Conservation (phyloP, 2,113 vertebrate species). For the Oostethus manadensis region DNA sequence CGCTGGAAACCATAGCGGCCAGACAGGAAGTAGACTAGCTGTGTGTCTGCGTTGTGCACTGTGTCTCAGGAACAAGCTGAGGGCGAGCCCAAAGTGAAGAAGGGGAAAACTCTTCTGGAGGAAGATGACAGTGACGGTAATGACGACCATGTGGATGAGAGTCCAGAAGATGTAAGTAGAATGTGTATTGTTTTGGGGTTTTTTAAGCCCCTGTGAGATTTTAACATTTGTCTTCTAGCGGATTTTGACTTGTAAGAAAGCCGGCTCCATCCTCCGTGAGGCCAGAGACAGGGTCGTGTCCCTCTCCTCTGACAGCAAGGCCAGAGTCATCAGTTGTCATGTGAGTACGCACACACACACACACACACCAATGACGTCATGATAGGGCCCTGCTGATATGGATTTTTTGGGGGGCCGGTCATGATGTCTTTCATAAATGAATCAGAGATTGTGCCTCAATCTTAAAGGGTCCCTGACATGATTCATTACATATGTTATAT, state of each 20-base stretch:
- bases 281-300: constrained; percentile 85
- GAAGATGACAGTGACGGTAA: constrained; percentile 45
- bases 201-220: background rate
- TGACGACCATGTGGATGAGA: constrained; percentile 67
- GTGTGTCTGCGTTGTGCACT: background rate
- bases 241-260: constrained; percentile 81
- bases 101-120: constrained; percentile 71
- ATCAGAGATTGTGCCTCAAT: background rate
- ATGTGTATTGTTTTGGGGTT: background rate
- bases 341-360: constrained; percentile 70
- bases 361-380: too few species aligned
- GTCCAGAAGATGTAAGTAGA: constrained; percentile 75
- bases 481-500: too few species aligned
- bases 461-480: too few species aligned
- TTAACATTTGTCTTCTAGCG: constrained; percentile 65
- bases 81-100: constrained; percentile 83
- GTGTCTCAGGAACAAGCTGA: constrained; percentile 73
- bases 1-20: background rate
- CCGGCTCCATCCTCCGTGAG: constrained; percentile 86
- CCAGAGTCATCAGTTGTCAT: constrained; percentile 84
- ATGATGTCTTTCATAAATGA: too few species aligned
- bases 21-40: background rate
- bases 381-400: too few species aligned
- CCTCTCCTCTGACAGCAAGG: constrained; percentile 74
- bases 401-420: too few species aligned